Base-by-base conservation (phyloP, 35 echinoderm and acorn worm species). In the Hemicentrotus pulcherrimus region DNA sequence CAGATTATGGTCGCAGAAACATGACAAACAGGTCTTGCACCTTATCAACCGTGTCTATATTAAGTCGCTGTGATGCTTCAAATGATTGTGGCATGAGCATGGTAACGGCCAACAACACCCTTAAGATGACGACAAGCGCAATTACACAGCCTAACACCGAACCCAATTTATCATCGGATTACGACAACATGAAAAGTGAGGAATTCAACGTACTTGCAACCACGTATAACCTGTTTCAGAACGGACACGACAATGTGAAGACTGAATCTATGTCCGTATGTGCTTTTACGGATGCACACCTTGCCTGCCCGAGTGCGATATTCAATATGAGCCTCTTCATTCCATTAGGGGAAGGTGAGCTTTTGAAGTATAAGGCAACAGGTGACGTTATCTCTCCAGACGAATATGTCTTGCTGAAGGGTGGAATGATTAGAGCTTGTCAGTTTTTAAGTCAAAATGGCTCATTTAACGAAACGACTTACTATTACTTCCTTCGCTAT, bases 381-480 rank as follows among this genome's bases (percentile, higher is more conserved):
- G 87, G 87, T 16, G 87, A 89, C 16, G 22, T 89, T 32, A 33
- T 89, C 10, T 46, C 87, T 16, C 87, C 31, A 89, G 87, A 89
- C 10, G 16, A 89, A 15, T 89, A 89, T 18, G 31, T 35, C 31
- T 89, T 92, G 12, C 47, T 50, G 18, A 55, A 47, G 47, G 28
- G 28, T 22, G 87, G 87, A 35, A 33, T 92, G n/a, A 30, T 92
- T 92, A 16, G 48, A 48, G 91, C 32, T 9, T 92, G 91, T 31
- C 11, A 92, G 4, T 92, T 92, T 28, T 55, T 92, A 14, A 55
- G 19, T 48, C 91, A 92, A 10, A 92, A 92, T 92, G 91, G 91
- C 14, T 48, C 45, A 15, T 19, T 92, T 92, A 48, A 47, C 28
- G 15, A 48, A 55, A 92, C 91, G 48, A 92, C 13, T 18, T 28